Evolutionary conservation across 1,140 invertebrate species (phyloP).

Genomic region (Portunus trituberculatus): DNA sequence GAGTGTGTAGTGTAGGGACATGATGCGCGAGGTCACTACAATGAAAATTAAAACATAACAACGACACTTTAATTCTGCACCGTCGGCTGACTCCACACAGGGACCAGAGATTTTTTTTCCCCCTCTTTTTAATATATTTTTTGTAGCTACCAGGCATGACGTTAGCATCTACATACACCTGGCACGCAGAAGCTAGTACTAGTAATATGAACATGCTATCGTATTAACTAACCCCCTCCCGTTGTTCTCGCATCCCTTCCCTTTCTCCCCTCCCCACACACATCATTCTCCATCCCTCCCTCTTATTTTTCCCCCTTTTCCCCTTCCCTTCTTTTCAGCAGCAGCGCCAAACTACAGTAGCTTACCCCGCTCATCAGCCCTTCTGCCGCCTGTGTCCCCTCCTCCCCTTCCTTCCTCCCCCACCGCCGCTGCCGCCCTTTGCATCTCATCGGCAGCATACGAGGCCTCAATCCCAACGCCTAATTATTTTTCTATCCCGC

Average conservation of each 20-base stretch:
- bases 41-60: slow-evolving; percentile 13
- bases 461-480: not conserved
- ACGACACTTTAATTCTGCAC: not conserved
- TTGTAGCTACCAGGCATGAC: too few relatives aligned
- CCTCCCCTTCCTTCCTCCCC: slow-evolving; percentile 30
- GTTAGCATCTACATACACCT: not conserved
- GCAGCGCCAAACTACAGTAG: not conserved
- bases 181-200: not conserved
- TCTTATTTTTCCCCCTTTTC: not conserved
- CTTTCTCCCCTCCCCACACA: not conserved
- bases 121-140: too few relatives aligned
- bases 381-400: not conserved
- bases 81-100: too few relatives aligned
- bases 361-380: not conserved
- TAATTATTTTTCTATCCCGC: not conserved
- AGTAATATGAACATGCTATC: not conserved
- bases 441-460: not conserved
- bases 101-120: too few relatives aligned
- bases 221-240: not conserved
- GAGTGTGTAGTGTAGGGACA: too few relatives aligned
- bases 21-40: not conserved
- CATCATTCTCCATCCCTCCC: not conserved
- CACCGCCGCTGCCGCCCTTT: not conserved
- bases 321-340: too few relatives aligned
- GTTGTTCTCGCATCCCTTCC: not conserved